Base-by-base conservation (phyloP, 2,113 vertebrate genomes). In the Notarius quadriscutis region DNA sequence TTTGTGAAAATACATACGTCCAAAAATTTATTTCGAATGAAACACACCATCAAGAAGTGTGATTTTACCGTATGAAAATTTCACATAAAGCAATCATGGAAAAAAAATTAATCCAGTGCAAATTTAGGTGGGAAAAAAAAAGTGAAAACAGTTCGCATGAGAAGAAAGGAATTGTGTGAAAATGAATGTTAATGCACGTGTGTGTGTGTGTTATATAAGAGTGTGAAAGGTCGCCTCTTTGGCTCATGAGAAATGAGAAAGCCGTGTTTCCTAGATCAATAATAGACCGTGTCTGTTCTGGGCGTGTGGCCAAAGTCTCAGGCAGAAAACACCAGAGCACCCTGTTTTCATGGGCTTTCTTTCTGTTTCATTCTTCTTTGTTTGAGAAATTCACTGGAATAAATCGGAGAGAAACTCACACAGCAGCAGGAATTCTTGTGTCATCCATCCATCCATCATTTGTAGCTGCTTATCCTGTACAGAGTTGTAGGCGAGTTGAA, bases 191-290 rank as follows among this genome's bases (percentile, higher is more conserved):
- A 41, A 41, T 41, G 41, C 2, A 41, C 0, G 41, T 78, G 51
- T 79, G 77, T 79, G 51, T 57, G 51, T 79, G 50, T 78, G 74
- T 79, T 57, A 51, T 77, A 51, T 77, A 77, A 77, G 48, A 6
- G 1, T 6, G 1, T 77, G 5, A 51, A n/a, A 53, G 5, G 11
- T 53, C 1, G 4, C 41, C 41, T 41, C 41, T 25, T 50, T 8
- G 17, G 2, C 34, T 72, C 69, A 48, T 72, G 41, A 51, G 74
- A 11, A 6, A 25, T 4, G 5, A 77, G 22, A 1, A n/a, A n/a
- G 14, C 4, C 1, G 1, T 14, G 48, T 51, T 51, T n/a, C 34
- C 41, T n/a, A 12, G 22, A 77, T 51, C 17, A 4, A n/a, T 14
- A 50, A 11, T 48, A 53, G 74, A 10, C 48, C 5, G 48, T 14